phyloP scores from a whole-genome alignment of 1,140 invertebrate genomes.

The Sitophilus oryzae region DNA sequence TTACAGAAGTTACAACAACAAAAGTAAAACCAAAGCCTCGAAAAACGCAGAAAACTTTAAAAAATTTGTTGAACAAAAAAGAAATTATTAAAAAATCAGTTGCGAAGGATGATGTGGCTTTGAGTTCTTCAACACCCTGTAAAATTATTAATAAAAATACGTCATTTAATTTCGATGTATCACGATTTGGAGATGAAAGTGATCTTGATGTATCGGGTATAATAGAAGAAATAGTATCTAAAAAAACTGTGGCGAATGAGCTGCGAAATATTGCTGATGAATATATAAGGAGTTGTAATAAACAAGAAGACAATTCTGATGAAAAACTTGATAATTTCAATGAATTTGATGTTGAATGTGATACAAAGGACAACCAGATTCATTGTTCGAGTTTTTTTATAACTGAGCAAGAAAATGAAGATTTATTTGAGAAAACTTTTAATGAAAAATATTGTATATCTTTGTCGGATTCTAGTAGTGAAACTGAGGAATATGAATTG shows the following conservation, averaged over 20 bases:
- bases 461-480: conserved; percentile 11
- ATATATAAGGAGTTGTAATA: too few relatives aligned
- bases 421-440: conserved; percentile 38
- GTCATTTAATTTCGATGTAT: conserved; percentile 36
- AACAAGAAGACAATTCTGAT: not conserved
- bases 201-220: conserved; percentile 54
- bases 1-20: conserved; percentile 23
- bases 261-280: conserved; percentile 2
- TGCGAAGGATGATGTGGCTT: conserved; percentile 20
- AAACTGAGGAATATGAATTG: conserved; percentile 10
- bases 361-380: too few relatives aligned
- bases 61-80: conserved; percentile 10
- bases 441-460: conserved; percentile 37
- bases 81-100: conserved; percentile 8
- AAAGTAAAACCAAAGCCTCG: not conserved
- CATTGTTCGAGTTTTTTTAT: conserved; percentile 34
- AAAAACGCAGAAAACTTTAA: not conserved
- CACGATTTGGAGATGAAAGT: conserved; percentile 44
- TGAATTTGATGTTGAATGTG: not conserved
- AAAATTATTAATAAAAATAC: conserved; percentile 29
- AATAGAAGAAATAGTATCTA: conserved; percentile 51
- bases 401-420: conserved; percentile 26
- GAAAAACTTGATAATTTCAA: not conserved
- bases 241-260: not conserved
- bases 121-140: conserved; percentile 18